phyloP scores from a whole-genome alignment of 2,113 vertebrate species.

The Centropus bengalensis region DNA sequence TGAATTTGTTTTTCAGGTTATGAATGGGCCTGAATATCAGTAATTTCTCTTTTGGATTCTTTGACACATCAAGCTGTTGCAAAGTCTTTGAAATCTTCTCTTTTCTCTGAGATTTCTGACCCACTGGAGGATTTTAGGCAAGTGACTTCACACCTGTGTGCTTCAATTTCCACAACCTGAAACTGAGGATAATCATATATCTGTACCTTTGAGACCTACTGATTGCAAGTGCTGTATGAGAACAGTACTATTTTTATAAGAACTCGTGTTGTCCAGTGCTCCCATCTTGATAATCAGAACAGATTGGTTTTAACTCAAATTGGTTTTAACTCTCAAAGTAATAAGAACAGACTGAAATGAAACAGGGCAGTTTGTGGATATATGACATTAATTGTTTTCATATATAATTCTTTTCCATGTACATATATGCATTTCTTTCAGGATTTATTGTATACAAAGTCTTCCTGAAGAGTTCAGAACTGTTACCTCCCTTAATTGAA shows the following conservation, averaged over 20 bases:
- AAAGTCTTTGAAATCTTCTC: neutral
- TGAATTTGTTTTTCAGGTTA: neutral
- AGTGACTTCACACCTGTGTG: neutral
- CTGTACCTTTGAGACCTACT: neutral
- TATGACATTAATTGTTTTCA: accelerated
- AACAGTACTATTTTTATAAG: neutral
- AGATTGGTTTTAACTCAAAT: neutral
- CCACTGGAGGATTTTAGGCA: neutral
- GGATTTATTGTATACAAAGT: neutral
- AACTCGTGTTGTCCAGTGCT: neutral
- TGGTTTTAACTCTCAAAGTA: neutral
- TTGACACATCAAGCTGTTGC: neutral
- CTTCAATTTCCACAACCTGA: neutral
- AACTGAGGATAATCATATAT: neutral
- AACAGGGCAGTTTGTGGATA: neutral
- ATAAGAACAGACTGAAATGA: neutral
- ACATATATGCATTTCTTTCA: neutral
- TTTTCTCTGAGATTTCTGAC: neutral
- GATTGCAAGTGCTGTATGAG: neutral
- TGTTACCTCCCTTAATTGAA: neutral
- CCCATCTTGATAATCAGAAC: neutral
- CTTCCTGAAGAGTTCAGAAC: neutral
- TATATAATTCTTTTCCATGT: neutral
- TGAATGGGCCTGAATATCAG: neutral
- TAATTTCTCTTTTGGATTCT: neutral